Conservation (phyloP, 2,888 invertebrate species). For the Euzophera pinguis region DNA sequence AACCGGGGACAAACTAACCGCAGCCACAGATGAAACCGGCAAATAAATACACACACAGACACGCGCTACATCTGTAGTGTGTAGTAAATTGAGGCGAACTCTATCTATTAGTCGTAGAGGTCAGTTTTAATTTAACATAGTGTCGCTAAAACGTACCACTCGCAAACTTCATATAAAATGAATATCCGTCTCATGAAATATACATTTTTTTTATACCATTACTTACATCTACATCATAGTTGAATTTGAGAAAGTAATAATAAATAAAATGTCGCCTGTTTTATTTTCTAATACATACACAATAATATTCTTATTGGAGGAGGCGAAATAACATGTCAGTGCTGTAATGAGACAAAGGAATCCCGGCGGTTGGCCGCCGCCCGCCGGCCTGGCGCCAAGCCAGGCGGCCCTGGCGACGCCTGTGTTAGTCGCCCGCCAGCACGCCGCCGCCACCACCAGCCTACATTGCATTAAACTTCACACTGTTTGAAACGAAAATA, state of each 20-base stretch:
- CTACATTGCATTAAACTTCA: constrained; percentile 27
- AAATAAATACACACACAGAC: constrained; percentile 58
- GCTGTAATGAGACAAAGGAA: constrained; percentile 77
- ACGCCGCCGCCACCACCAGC: constrained; percentile 40
- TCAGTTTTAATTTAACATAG: neutral
- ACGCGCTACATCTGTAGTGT: neutral
- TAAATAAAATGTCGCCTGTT: neutral
- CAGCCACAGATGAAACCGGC: constrained; percentile 59
- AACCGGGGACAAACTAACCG: constrained; percentile 72
- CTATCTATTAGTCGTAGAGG: constrained; percentile 5
- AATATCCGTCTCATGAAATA: too few species aligned
- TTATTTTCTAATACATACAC: neutral
- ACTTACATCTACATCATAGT: too few species aligned
- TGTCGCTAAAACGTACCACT: neutral
- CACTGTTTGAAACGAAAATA: constrained; percentile 1
- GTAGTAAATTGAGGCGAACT: neutral
- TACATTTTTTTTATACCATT: too few species aligned
- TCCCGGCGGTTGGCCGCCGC: constrained; percentile 73
- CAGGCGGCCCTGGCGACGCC: constrained; percentile 77
- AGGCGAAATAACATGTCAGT: constrained; percentile 33
- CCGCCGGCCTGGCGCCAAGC: constrained; percentile 79
- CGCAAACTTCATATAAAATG: too few species aligned
- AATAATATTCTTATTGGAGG: neutral
- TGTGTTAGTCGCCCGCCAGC: constrained; percentile 57
- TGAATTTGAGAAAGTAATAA: too few species aligned